Evolutionary conservation across 1,140 invertebrate species (phyloP).

Genomic region (Psix sp.): DNA sequence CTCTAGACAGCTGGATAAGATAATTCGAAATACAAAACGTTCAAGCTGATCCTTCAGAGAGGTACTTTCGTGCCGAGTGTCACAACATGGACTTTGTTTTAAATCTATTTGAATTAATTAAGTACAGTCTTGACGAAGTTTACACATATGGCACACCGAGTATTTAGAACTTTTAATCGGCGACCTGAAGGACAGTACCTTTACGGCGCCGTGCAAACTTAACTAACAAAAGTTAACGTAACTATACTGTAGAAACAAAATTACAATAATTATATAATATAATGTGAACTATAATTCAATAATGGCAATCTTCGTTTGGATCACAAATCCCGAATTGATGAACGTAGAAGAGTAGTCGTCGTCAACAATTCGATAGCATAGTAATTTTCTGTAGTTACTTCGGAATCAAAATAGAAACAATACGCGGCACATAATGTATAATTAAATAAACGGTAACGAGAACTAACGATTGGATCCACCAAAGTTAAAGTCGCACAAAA

Average conservation of each 20-base stretch:
- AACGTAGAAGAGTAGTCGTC: conserved; percentile 21
- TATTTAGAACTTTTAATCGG: conserved; percentile 69
- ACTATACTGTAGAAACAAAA: conserved; percentile 37
- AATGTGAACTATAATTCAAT: conserved; percentile 3
- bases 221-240: conserved; percentile 59
- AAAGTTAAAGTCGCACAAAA: conserved; percentile 59
- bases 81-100: conserved; percentile 40
- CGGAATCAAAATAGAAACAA: conserved; percentile 8
- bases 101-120: conserved; percentile 63
- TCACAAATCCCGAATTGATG: no score
- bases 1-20: conserved; percentile 7
- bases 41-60: not conserved
- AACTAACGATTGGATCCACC: conserved; percentile 42
- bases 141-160: conserved; percentile 76
- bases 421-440: conserved; percentile 47
- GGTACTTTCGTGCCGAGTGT: conserved; percentile 58
- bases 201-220: conserved; percentile 62
- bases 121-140: conserved; percentile 74
- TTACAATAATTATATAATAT: conserved; percentile 23
- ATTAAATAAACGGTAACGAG: conserved; percentile 45
- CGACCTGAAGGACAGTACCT: conserved; percentile 48
- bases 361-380: not conserved
- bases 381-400: no score
- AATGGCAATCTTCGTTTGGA: conserved; percentile 1
- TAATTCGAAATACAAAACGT: conserved; percentile 27